Evolutionary conservation across 2,113 vertebrate species (phyloP), one percentile per base, ranked within the genome.

Genomic region (Mustela lutreola): DNA sequence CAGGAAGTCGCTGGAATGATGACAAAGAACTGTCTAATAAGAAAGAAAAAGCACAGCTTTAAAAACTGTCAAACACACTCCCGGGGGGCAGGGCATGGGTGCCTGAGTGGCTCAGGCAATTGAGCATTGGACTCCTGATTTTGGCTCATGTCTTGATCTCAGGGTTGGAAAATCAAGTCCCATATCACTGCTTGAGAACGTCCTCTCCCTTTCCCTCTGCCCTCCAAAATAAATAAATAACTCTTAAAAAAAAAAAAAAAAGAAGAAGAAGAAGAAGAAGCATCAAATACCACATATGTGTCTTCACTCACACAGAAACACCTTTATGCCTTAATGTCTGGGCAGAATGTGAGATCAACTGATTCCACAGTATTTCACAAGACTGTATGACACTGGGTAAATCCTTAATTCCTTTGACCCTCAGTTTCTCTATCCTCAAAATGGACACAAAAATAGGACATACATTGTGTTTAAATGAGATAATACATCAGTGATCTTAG

Each of bases 1-100:
- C 48, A 36, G 63, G 11, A 19, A 70, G 42, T 5, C 39, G 8
- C 1, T 0, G 45, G 31, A 60, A 58, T 0, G 0, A 19, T 12
- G 24, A 26, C 75, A 48, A 48, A 76, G 2, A 0, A 9, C 26
- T 26, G 0, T 16, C 42, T 31, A 48, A 48, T 9, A 1, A 78
- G 16, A n/a, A 60, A 42, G 19, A 78, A 70, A 48, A 86, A 71
- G 18, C 18, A 39, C 42, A 31, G 8, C 9, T 6, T 24, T n/a
- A 19, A 24, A 14, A 60, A 62, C 6, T 22, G 1, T n/a, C 16
- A 16, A 67, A 24, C 33, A 70, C 67, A 70, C 19, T 3, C 31
- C 14, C 1, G 14, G 50, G 50, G 12, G 11, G 45, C 45, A 48
- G 45, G 50, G 14, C 11, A 15, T 2, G 33, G 16, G 67, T 15